Evolutionary conservation across 2,113 vertebrate genomes (phyloP), one percentile per base, ranked within the genome.

Genomic region (human): DNA sequence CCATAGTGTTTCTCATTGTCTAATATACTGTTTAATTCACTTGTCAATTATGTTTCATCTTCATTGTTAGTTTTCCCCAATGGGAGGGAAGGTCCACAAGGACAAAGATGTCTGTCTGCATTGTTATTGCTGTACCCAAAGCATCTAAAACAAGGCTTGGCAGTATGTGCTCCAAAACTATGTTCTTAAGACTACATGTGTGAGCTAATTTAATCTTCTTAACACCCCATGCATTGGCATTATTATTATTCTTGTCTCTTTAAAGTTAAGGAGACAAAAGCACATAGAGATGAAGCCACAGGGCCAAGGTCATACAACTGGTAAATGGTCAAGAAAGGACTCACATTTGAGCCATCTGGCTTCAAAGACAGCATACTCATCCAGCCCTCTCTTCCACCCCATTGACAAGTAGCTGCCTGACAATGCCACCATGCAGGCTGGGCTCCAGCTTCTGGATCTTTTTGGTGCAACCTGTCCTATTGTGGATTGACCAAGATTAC

Each of bases 381-480:
- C 59, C 3, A 6, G 80, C 27, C 66, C 17, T 16, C 52, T 86
- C 18, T 83, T 45, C 48, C 13, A 40, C 6, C 12, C 32, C 45
- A 9, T 2, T n/a, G 32, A 27, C 89, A 61, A 27, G 6, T 73
- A 7, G 35, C 59, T 80, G 22, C 40, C 76, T 84, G 23, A 20
- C 14, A 43, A 23, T 1, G 7, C 35, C 35, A 32, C 55, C 1
- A 0, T 0, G 4, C 4, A 48, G 59, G 40, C 4, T 1, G 18
- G 38, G 48, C 18, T 64, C 43, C n/a, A 17, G 55, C 43, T 80
- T 75, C 70, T 35, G 3, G 14, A 25, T 70, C 70, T 55, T 76
- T 80, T n/a, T 22, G 73, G 52, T 11, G 64, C 22, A 86, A 30
- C 5, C 45, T 87, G 27, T 38, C 57, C 23, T 61, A 40, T 2